phyloP scores from a whole-genome alignment of 2,113 vertebrate genomes.

The Sceloporus tristichus region DNA sequence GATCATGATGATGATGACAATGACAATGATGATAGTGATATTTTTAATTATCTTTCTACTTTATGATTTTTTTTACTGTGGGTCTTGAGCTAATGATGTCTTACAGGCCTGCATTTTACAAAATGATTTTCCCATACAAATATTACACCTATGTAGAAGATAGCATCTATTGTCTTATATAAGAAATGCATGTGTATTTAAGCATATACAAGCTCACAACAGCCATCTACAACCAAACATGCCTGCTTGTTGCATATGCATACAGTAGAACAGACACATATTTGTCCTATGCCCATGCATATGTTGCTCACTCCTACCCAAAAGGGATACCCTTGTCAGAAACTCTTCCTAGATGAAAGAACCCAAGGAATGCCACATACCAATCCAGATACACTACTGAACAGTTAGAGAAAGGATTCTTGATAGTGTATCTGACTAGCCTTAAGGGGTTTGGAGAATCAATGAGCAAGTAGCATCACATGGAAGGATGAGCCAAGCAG shows the following conservation, averaged over 20 bases:
- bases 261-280: not conserved
- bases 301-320: not conserved
- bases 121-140: not conserved
- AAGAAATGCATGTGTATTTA: not conserved
- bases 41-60: not conserved
- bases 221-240: not conserved
- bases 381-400: not conserved
- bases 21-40: not conserved
- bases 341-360: not conserved
- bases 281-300: not conserved
- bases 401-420: not conserved
- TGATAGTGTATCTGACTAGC: not conserved
- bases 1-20: not conserved
- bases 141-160: not conserved
- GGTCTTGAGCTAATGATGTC: not conserved
- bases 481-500: not conserved
- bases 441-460: constrained; percentile 31
- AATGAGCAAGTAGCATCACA: not conserved
- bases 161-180: not conserved
- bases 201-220: not conserved
- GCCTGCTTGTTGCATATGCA: not conserved
- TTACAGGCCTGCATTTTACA: not conserved
- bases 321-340: not conserved
- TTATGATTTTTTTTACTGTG: not conserved
- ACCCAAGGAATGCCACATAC: not conserved